Evolutionary conservation across 2,888 invertebrate species (phyloP), one percentile per base, ranked within the genome.

Genomic region (Drosophila tanythrix): DNA sequence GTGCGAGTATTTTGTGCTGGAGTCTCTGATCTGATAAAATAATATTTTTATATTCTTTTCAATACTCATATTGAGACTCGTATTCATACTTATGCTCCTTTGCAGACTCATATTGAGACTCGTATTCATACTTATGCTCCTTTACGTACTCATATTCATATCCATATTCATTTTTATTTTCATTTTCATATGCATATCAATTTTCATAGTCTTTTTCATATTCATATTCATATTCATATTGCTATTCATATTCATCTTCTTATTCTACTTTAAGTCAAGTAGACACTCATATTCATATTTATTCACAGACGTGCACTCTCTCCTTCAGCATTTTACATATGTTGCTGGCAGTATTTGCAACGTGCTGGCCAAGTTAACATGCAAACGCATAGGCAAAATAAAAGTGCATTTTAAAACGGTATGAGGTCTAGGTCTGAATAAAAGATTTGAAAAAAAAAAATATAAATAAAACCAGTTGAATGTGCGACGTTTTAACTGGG

Each of bases 391-490:
- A 33, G 18, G 31, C 48, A 48, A 33, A 46, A 46, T 70, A 72
- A 46, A 64, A 75, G 51, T 56, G 66, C 70, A 52, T 46, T 52
- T 55, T 8, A 51, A 61, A 70, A 66, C 59, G 25, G 46, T 59
- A 48, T 27, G 62, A 60, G 62, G 13, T 40, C 59, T 43, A 62
- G 40, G 40, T 21, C 40, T 67, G 69, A 66, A 66, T 60, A 40
- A 62, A 50, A 56, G 35, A 18, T 15, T 21, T 2, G 52, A 57
- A 13, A 29, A 27, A 13, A 29, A 27, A 27, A 3, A 10, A 51
- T 46, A 35, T 53, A 46, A 36, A 27, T 13, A 25, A 82, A 83
- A 73, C 79, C 68, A 72, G 79, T 81, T 76, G 60, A 81, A 55
- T 68, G 55, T 51, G 59, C 57, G 35, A 56, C 58, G 59, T 35